Evolutionary conservation across 2,888 invertebrate genomes (phyloP).

Genomic region (Drosophila monieri): DNA sequence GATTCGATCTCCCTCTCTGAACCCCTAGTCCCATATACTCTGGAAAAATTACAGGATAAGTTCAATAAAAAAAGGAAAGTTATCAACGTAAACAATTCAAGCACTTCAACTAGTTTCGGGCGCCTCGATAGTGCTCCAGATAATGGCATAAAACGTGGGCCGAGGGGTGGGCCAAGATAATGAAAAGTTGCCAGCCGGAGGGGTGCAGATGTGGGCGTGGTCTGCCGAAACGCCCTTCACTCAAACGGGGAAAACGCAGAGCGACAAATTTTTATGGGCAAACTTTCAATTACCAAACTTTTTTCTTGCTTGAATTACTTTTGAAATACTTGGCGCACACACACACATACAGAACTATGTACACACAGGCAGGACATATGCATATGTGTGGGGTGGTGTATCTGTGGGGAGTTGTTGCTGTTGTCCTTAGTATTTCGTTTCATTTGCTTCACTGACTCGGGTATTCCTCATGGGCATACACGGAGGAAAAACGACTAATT

Average conservation of each 20-base stretch:
- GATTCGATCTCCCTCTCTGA: neutral
- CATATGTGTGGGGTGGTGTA: conserved; percentile 26
- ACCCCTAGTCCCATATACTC: neutral
- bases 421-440: conserved; percentile 11
- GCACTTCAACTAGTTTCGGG: conserved; percentile 73
- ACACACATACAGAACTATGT: conserved; percentile 10
- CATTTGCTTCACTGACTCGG: conserved; percentile 18
- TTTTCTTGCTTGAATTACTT: conserved; percentile 77
- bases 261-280: conserved; percentile 78
- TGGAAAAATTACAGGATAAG: conserved; percentile 8
- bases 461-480: conserved; percentile 12
- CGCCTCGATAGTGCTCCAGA: conserved; percentile 72
- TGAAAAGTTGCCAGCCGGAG: conserved; percentile 44
- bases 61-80: conserved; percentile 49
- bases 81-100: conserved; percentile 76
- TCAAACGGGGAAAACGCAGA: conserved; percentile 48
- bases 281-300: conserved; percentile 79
- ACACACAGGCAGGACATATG: conserved; percentile 27
- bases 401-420: conserved; percentile 15
- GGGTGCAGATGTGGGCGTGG: neutral
- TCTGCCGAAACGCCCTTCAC: conserved; percentile 19
- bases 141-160: conserved; percentile 46
- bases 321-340: conserved; percentile 62
- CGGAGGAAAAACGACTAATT: neutral
- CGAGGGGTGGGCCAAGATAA: conserved; percentile 26